These are phyloP conservation scores for Podarcis raffonei DNA, from an alignment of 2,113 vertebrate species.

Conservation along the genomic window DNA sequence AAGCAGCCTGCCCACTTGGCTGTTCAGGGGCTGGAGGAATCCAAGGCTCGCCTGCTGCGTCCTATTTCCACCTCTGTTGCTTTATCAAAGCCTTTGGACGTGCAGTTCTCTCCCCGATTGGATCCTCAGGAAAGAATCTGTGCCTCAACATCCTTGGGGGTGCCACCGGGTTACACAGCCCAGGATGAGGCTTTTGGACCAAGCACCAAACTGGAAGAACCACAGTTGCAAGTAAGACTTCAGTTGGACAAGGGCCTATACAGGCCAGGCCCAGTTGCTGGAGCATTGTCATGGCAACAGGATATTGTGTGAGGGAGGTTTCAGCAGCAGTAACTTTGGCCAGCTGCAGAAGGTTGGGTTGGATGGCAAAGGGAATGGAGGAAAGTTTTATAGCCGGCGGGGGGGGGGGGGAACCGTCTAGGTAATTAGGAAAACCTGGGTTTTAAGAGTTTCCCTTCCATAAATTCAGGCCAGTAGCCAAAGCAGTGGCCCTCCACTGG, in stretches of 20 bases:
- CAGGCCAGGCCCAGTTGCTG: too few relatives aligned
- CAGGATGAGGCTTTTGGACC: background rate
- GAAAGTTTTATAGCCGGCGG: background rate
- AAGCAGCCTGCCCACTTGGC: background rate
- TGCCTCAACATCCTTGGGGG: too few relatives aligned
- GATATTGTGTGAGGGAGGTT: background rate
- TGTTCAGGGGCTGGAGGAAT: conserved; percentile 4
- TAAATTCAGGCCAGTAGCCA: background rate
- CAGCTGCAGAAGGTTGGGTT: background rate
- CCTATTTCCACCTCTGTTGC: background rate
- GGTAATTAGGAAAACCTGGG: background rate
- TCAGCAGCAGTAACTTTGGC: background rate
- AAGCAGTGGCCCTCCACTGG: background rate
- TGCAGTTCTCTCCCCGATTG: background rate
- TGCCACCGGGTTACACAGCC: too few relatives aligned
- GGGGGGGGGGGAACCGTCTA: too few relatives aligned
- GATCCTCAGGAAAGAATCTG: background rate
- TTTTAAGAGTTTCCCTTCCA: background rate
- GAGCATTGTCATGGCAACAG: background rate
- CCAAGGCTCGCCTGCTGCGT: conserved; percentile 40
- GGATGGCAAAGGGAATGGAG: background rate
- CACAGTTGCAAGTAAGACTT: background rate
- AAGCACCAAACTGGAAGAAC: background rate
- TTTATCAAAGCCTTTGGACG: too few relatives aligned
- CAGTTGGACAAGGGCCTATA: fast-evolving